Conservation (phyloP, 2,888 invertebrate species). For the Phasia obesa region DNA sequence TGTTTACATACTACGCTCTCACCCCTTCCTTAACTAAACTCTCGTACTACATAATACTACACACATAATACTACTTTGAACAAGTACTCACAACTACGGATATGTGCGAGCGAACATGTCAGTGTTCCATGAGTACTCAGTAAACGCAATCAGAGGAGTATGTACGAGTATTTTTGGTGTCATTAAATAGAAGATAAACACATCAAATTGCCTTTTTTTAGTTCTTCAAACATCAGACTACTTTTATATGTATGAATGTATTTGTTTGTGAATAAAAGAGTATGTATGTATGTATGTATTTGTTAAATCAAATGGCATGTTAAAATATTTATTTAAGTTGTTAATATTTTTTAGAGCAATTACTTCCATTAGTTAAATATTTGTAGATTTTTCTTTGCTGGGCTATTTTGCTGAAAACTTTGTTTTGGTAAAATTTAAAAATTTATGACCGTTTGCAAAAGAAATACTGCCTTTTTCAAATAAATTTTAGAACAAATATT, state of each 20-base stretch:
- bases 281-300: background rate
- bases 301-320: too few relatives aligned
- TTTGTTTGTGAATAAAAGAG: too few relatives aligned
- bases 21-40: background rate
- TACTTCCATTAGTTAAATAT: slow-evolving; percentile 53
- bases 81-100: background rate
- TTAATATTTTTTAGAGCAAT: slow-evolving; percentile 39
- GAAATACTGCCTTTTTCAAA: too few relatives aligned
- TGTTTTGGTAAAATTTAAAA: background rate
- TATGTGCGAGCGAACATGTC: background rate
- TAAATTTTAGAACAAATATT: too few relatives aligned
- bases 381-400: slow-evolving; percentile 16
- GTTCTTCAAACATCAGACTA: too few relatives aligned
- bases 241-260: too few relatives aligned
- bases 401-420: background rate
- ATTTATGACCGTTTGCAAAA: too few relatives aligned
- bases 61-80: background rate
- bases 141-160: slow-evolving; percentile 20
- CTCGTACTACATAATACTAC: background rate
- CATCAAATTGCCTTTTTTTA: slow-evolving; percentile 4
- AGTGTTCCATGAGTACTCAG: background rate
- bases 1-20: background rate
- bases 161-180: slow-evolving; percentile 33
- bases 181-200: slow-evolving; percentile 29
- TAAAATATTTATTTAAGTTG: slow-evolving; percentile 21